These are phyloP conservation scores for Erebia epiphron DNA, from an alignment of 2,888 invertebrate species.

Conservation along the genomic window DNA sequence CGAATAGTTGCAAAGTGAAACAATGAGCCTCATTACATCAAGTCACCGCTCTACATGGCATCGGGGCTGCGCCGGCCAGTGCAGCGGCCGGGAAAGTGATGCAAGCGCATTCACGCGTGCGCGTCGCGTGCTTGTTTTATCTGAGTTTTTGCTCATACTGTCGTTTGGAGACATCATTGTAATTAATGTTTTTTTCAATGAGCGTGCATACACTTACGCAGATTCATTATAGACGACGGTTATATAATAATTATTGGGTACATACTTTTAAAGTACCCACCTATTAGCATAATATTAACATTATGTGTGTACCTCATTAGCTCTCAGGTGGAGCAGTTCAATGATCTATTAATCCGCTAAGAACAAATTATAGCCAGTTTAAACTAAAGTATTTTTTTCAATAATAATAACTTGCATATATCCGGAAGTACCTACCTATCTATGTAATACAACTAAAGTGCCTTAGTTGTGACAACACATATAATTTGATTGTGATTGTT, in stretches of 20 bases:
- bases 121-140: conserved; percentile 50
- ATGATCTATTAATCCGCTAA: background rate
- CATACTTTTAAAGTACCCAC: no score
- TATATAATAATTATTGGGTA: background rate
- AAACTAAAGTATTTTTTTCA: background rate
- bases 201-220: conserved; percentile 1
- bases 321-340: background rate
- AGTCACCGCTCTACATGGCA: conserved; percentile 55
- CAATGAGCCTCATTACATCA: conserved; percentile 57
- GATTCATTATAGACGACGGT: background rate
- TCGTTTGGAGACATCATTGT: conserved; percentile 18
- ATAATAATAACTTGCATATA: no score
- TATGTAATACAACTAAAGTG: no score
- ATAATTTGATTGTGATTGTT: no score
- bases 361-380: no score
- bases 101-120: conserved; percentile 52
- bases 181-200: conserved; percentile 10
- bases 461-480: no score
- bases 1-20: conserved; percentile 36
- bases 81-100: conserved; percentile 53
- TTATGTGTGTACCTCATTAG: background rate
- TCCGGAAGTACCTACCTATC: no score
- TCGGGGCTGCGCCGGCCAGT: conserved; percentile 45
- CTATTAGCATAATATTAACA: background rate
- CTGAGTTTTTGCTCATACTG: conserved; percentile 43